Base-by-base conservation (phyloP, 2,797 vertebrate genomes). In the Nannoperca australis region DNA sequence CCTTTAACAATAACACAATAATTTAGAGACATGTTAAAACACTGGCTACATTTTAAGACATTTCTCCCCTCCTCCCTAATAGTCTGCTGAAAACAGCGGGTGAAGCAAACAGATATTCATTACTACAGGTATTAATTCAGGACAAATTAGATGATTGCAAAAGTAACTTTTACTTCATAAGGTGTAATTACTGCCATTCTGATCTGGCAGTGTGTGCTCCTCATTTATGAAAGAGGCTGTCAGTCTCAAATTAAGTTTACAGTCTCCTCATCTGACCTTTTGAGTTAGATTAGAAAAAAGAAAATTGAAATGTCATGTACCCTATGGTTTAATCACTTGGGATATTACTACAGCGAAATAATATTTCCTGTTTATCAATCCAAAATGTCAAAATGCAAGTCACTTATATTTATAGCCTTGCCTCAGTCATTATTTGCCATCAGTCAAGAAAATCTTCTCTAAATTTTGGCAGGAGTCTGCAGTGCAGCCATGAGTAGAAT, bases 231-330 rank as follows among this genome's bases (percentile, higher is more conserved):
- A 74, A 80, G 63, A 59, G 20, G 18, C 44, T 69, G 86, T 80
- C 77, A 42, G 50, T 63, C 81, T 80, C 56, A 75, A 78, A 86
- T 78, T 73, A 76, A 80, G 68, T 83, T 84, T 71, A 78, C 73
- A 9, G 59, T 78, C 76, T 84, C 81, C 74, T 78, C 76, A n/a
- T 53, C 77, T 85, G 85, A 88, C 89, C 86, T 89, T 89, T 71
- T 42, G 22, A 60, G 65, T 68, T 18, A 42, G 60, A 78, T 77
- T 59, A 75, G 42, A 72, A 78, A 72, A 70, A 76, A 34, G 18
- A 65, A 79, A 83, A 76, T 64, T 58, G 15, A 88, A 92, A 89
- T 89, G 91, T 79, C 89, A 87, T 7, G 0, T 18, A 75, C 27
- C 18, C 67, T 70, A 0, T 75, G 45, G 82, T 84, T 81, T 84